These are phyloP conservation scores for Andinoacara biseriatus DNA, from an alignment of 2,113 vertebrate species.

Conservation along the genomic window DNA sequence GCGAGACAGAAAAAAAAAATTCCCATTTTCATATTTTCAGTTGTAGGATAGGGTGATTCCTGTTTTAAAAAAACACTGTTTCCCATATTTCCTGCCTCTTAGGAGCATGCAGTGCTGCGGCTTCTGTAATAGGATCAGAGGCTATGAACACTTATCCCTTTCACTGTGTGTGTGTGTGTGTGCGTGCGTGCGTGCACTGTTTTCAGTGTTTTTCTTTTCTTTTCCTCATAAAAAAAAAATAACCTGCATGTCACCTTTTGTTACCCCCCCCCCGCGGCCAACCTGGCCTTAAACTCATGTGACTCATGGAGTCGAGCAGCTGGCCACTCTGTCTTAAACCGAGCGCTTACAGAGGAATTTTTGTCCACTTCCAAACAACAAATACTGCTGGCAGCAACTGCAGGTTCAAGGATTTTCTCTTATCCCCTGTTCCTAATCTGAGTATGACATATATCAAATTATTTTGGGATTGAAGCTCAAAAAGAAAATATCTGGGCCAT, in stretches of 20 bases:
- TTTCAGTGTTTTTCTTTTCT: slow-evolving; percentile 2
- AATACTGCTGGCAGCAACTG: slow-evolving; percentile 56
- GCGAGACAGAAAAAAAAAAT: no score
- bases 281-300: slow-evolving; percentile 25
- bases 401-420: slow-evolving; percentile 67
- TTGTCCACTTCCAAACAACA: slow-evolving; percentile 63
- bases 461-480: slow-evolving; percentile 68
- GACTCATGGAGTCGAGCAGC: slow-evolving; percentile 49
- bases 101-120: slow-evolving; percentile 34
- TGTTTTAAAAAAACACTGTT: slow-evolving; percentile 29
- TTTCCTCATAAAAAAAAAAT: neutral
- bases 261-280: slow-evolving; percentile 4
- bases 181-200: neutral
- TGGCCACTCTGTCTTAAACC: slow-evolving; percentile 54
- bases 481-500: slow-evolving; percentile 63
- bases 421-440: slow-evolving; percentile 70
- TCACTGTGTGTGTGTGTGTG: slow-evolving; percentile 9
- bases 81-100: slow-evolving; percentile 33
- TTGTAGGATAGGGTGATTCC: slow-evolving; percentile 10
- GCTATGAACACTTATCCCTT: slow-evolving; percentile 45
- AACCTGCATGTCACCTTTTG: slow-evolving; percentile 42
- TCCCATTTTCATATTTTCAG: no score
- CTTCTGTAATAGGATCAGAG: slow-evolving; percentile 61
- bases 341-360: slow-evolving; percentile 52
- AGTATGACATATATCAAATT: slow-evolving; percentile 72